Conservation (phyloP, 2,888 invertebrate genomes). For the Dryomyza anilis region DNA sequence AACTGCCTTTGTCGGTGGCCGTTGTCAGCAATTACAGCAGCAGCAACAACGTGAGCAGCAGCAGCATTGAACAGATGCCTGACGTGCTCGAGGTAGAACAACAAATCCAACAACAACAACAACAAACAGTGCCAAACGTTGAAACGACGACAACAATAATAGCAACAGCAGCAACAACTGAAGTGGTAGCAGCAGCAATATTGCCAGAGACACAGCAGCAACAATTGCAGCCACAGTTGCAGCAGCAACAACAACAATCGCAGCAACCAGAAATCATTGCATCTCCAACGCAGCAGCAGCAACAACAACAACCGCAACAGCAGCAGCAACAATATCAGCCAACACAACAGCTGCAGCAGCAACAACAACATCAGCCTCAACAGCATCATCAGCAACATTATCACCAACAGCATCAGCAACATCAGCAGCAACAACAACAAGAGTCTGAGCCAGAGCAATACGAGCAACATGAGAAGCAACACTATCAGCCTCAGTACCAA, state of each 20-base stretch:
- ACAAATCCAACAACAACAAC: too few species aligned
- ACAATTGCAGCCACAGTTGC: constrained; percentile 35
- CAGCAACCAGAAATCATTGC: too few species aligned
- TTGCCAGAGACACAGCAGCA: constrained; percentile 17
- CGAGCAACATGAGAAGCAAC: too few species aligned
- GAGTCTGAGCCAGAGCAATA: too few species aligned
- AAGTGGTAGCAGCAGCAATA: constrained; percentile 32
- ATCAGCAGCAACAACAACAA: constrained; percentile 36
- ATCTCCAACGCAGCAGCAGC: constrained; percentile 33
- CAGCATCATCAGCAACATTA: constrained; percentile 38
- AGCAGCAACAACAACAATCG: constrained; percentile 24
- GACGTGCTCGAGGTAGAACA: not conserved
- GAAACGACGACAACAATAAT: constrained; percentile 16
- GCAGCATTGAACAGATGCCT: constrained; percentile 3
- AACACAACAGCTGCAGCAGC: constrained; percentile 35
- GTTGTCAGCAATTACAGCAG: not conserved
- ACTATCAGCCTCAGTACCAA: constrained; percentile 31
- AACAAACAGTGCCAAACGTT: constrained; percentile 20
- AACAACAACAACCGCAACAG: constrained; percentile 23
- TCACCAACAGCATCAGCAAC: constrained; percentile 38
- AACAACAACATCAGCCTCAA: constrained; percentile 40
- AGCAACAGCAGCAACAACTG: constrained; percentile 25
- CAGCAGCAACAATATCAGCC: constrained; percentile 7
- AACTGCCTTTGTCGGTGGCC: constrained; percentile 28
- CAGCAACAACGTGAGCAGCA: constrained; percentile 13